A percentile compares a stretch with the other conserved stretches of the same genome.
Evolutionary conservation across 2,888 invertebrate genomes (phyloP).

Genomic region (Sinohyriopsis cumingii): DNA sequence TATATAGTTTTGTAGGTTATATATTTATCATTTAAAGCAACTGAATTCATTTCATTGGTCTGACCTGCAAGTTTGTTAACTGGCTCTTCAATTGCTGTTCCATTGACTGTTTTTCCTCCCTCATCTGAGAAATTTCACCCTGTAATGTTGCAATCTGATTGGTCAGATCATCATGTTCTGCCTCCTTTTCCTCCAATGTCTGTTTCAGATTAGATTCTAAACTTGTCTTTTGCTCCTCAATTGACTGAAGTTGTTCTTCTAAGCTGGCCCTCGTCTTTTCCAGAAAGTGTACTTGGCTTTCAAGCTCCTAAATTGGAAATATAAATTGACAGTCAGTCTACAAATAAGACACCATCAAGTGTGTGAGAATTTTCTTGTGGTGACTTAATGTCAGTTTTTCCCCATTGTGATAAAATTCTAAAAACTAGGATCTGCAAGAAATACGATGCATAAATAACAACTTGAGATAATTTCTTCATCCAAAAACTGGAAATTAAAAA

Average conservation of each 20-base stretch:
- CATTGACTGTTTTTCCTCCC: slow-evolving; percentile 34
- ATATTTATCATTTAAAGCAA: neutral
- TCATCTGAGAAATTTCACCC: slow-evolving; percentile 39
- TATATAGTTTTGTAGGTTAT: neutral
- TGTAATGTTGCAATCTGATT: slow-evolving; percentile 41
- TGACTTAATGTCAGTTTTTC: no score
- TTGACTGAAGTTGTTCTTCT: slow-evolving; percentile 42
- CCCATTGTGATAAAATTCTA: no score
- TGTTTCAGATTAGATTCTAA: slow-evolving; percentile 19
- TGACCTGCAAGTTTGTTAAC: slow-evolving; percentile 44
- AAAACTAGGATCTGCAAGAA: no score
- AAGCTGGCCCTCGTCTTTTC: slow-evolving; percentile 56
- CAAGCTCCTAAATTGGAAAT: slow-evolving; percentile 58
- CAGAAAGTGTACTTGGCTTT: slow-evolving; percentile 64
- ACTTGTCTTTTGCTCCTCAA: slow-evolving; percentile 30
- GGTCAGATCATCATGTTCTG: slow-evolving; percentile 38
- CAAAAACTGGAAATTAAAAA: no score
- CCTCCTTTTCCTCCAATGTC: slow-evolving; percentile 29
- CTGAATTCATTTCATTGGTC: neutral
- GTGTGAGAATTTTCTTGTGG: no score
- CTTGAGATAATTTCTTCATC: no score
- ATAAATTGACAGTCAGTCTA: no score
- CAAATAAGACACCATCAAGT: no score
- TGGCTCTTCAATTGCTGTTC: slow-evolving; percentile 40
- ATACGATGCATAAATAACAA: no score